Base-by-base conservation (phyloP, 2,888 invertebrate genomes). In the Parasteatoda lunata region DNA sequence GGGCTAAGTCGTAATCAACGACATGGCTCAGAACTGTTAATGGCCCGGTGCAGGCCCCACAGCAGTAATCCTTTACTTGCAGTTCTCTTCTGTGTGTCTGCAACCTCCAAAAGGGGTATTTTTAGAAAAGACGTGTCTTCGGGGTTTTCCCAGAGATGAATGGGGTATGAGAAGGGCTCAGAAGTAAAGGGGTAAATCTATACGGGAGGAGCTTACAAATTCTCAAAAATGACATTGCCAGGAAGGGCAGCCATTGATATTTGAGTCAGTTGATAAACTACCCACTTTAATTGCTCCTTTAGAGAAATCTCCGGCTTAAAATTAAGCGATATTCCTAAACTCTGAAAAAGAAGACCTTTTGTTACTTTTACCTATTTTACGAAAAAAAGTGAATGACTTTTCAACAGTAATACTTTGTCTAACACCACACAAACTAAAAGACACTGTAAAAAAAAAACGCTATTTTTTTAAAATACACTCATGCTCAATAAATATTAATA, bases 1-100 rank as follows among this genome's bases (percentile, higher is more conserved):
- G 59, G 59, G 59, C 59, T 69, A 76, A 76, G 76, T 76, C 76
- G 76, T 76, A 65, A 76, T 76, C 76, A 76, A 66, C 76, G 76
- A 76, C 66, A 76, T 76, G 76, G 59, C 59, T 59, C 59, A 59
- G 59, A 59, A 59, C 64, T 11, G 76, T 66, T 76, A 76, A 76
- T 76, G 76, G 76, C 66, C 76, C 76, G 15, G 51, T n/a, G 59
- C 59, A n/a, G 8, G 59, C 66, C 76, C 76, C 76, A 49, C 73
- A 76, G 76, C 65, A 49, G 76, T 76, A 76, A 76, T 76, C 76
- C 76, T 65, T 76, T 76, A 76, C 51, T 49, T 54, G 9, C 54
- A 54, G 9, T n/a, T n/a, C n/a, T 30, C 30, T 30, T 30, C 30
- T 30, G 1, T 30, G 30, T 30, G 30, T 30, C 30, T 30, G 30